These are phyloP conservation scores for Chamaetylas fuelleborni DNA, from an alignment of 2,113 vertebrate genomes.

Conservation along the genomic window DNA sequence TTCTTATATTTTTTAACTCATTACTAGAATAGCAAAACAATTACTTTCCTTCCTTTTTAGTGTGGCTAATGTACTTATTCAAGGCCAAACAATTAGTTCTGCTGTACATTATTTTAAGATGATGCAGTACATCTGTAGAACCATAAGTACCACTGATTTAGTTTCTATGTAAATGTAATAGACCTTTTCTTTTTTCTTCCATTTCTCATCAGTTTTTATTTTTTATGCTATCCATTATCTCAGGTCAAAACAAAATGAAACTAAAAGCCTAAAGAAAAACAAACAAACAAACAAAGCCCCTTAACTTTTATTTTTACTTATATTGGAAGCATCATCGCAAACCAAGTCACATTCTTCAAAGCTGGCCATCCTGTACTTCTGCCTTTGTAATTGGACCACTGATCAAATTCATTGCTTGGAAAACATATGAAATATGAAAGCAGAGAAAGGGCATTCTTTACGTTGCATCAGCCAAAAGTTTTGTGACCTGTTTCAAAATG, in stretches of 20 bases:
- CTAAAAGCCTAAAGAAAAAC: neutral
- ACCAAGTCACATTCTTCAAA: neutral
- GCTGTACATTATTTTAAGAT: neutral
- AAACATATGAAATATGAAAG: neutral
- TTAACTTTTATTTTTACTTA: neutral
- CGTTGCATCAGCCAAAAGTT: neutral
- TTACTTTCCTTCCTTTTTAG: neutral
- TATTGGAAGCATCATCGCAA: neutral
- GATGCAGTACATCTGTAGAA: neutral
- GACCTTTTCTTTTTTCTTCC: neutral
- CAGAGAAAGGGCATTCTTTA: neutral
- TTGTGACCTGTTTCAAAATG: neutral
- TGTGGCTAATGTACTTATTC: accelerated
- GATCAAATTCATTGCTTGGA: neutral
- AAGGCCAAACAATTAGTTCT: neutral
- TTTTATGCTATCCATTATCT: neutral
- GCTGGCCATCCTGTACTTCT: neutral
- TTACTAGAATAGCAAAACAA: neutral
- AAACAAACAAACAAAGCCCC: neutral
- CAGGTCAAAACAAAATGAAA: neutral
- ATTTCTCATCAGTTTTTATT: neutral
- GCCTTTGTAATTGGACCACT: neutral
- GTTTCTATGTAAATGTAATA: neutral
- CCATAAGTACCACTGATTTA: neutral
- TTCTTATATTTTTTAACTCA: neutral